Percentiles rank a stretch among this genome's conserved stretches.
phyloP scores from a whole-genome alignment of 2,113 vertebrate genomes.

The Upupa epops region DNA sequence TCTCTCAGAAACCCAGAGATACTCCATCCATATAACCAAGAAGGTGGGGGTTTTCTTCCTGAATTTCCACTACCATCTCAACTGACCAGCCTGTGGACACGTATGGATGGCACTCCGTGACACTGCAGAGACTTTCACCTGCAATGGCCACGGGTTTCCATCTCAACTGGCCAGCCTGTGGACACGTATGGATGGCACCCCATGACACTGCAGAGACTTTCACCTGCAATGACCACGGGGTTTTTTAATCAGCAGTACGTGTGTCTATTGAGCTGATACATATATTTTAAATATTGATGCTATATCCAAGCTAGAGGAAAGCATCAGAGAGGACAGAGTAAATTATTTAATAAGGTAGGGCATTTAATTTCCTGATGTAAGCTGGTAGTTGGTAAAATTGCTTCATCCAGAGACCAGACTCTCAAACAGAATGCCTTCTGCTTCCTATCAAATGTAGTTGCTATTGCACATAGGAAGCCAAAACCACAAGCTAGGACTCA shows the following conservation, averaged over 20 bases:
- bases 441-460: background rate
- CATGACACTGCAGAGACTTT: background rate
- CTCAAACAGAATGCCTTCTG: background rate
- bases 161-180: no score
- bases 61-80: background rate
- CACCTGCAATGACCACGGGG: background rate
- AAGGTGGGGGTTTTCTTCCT: background rate
- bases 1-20: background rate
- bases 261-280: background rate
- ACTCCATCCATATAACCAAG: background rate
- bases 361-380: background rate
- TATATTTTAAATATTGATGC: slow-evolving; percentile 33
- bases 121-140: background rate
- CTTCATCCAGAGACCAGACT: no score
- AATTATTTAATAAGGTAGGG: background rate
- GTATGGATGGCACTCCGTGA: background rate
- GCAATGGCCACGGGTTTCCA: background rate
- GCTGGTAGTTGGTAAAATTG: background rate
- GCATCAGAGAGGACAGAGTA: background rate
- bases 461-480: background rate
- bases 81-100: accelerated
- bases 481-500: background rate
- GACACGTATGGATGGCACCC: background rate
- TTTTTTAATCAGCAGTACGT: background rate
- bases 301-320: slow-evolving; percentile 1